Evolutionary conservation across 1,140 invertebrate species (phyloP), one percentile per base, ranked within the genome.

Genomic region (Cardiocondyla obscurior): DNA sequence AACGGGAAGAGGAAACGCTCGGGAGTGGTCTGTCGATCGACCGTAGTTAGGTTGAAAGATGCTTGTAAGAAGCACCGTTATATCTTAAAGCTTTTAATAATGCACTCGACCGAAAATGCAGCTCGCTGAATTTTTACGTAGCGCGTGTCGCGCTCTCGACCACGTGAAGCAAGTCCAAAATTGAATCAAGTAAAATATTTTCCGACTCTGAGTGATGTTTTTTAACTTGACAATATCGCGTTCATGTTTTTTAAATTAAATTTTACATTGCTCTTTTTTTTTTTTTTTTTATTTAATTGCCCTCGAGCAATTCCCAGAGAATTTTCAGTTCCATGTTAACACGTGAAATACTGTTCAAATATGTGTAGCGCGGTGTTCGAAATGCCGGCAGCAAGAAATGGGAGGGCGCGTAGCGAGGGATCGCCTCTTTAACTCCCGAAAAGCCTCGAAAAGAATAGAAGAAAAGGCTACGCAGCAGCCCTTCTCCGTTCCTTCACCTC

Each of bases 321-420:
- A 67, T 67, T 42, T 7, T 69, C 60, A 22, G n/a, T 53, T 65
- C 58, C 36, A 12, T 65, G 73, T 67, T 69, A 69, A 79, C 74
- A 79, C 10, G 33, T 22, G 10, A 57, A 84, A 73, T 51, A 44
- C 5, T 30, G 46, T 25, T 28, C n/a, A 19, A 39, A 69, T 62
- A 62, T 62, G 39, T 58, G 57, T 69, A 84, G 33, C 28, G 16
- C 46, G 72, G 25, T 33, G 57, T 44, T 39, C 33, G 14, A 12
- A 46, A 84, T 51, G 1, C n/a, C 42, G 6, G 28, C 73, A 84
- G 60, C 82, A 86, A 72, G 84, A 7, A 86, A 86, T 64, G 74
- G 84, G 84, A 84, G 82, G 84, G 16, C 51, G 74, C 60, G 44
- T 33, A 72, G 25, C 30, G 49, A 12, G 46, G 28, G 22, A 53